Evolutionary conservation across 2,888 invertebrate genomes (phyloP).

Genomic region (Latheticus oryzae): DNA sequence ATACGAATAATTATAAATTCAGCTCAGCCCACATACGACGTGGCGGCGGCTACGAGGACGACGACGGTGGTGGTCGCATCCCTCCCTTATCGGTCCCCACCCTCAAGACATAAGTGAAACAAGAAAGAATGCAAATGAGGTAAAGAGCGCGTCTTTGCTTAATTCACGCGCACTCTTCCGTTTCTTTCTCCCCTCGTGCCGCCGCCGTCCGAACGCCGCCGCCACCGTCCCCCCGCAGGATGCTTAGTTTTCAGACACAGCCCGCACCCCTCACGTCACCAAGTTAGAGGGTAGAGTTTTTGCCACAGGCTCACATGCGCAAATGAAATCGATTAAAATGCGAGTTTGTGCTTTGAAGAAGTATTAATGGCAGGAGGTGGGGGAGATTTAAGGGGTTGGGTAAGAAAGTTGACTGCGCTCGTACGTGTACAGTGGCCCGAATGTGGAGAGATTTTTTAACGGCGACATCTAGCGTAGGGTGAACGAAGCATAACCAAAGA

Average conservation of each 20-base stretch:
- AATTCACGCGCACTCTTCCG: constrained; percentile 67
- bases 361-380: constrained; percentile 65
- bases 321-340: constrained; percentile 78
- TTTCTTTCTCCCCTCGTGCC: constrained; percentile 62
- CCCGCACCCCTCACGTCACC: constrained; percentile 58
- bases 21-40: constrained; percentile 50
- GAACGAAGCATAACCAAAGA: too few relatives aligned
- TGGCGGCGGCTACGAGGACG: constrained; percentile 17
- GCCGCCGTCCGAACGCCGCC: constrained; percentile 48
- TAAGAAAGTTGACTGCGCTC: constrained; percentile 65
- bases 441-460: constrained; percentile 62
- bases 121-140: constrained; percentile 64
- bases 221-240: constrained; percentile 51
- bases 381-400: constrained; percentile 55
- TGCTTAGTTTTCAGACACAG: constrained; percentile 58
- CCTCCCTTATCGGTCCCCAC: constrained; percentile 44
- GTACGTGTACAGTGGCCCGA: constrained; percentile 65
- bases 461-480: too few relatives aligned
- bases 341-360: constrained; percentile 72
- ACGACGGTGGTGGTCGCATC: constrained; percentile 38
- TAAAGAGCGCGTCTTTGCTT: constrained; percentile 66
- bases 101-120: constrained; percentile 50
- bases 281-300: constrained; percentile 64
- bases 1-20: constrained; percentile 59
- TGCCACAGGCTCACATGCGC: constrained; percentile 73